Base-by-base conservation (phyloP, 2,888 invertebrate genomes). In the Lomographa bimaculata region DNA sequence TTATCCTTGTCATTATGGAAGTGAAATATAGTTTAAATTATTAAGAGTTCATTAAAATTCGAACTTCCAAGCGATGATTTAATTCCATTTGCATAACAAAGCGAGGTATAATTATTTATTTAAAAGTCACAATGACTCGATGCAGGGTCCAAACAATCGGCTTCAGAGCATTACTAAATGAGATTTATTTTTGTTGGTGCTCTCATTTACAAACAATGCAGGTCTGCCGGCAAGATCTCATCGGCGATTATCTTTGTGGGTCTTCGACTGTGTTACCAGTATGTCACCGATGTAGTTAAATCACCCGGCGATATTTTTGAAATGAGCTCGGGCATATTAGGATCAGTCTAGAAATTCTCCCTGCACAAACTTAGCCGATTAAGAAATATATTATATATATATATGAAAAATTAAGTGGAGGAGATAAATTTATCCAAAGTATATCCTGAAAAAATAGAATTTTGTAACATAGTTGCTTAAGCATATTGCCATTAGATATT, bases 141-240 rank as follows among this genome's bases (percentile, higher is more conserved):
- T 67, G 53, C 60, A 64, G 62, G 55, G 47, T 53, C 54, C 57
- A 35, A 60, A 73, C 73, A 70, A 69, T 69, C 64, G 63, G 50
- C 49, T 50, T 53, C 56, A 57, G 64, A 55, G 61, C 60, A 64
- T 62, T 68, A 73, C 69, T 64, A 65, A 72, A 66, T 62, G 62
- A 64, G 47, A 57, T 64, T 68, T 71, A 69, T 66, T 68, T 73
- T 79, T 75, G 64, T 73, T 72, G 70, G 61, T 58, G 67, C 64
- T 74, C 77, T 79, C 79, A 81, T 84, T 82, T 79, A 74, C 82
- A 83, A 84, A 85, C 83, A 84, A 83, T 84, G 71, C 71, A 66
- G 72, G 73, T 68, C 64, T 64, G 56, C 58, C 58, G 56, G 60
- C 57, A 47, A 72, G 79, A 84, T 82, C 75, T 67, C 74, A 79